Evolutionary conservation across 2,797 vertebrate species (phyloP), one percentile per base, ranked within the genome.

Genomic region (Picus viridis): DNA sequence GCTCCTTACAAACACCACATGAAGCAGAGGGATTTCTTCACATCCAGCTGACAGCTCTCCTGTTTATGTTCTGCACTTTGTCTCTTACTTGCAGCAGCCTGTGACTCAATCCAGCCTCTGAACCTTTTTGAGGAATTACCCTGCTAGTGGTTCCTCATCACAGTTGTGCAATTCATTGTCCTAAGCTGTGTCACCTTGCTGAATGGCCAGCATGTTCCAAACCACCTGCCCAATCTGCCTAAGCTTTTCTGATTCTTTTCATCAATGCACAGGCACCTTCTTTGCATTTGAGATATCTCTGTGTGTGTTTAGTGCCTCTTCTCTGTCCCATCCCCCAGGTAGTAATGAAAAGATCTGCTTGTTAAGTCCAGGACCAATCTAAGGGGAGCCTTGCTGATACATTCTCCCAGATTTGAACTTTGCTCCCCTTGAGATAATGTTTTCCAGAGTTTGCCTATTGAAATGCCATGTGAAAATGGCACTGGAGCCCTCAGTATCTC

Each of bases 1-100:
- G 72, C 0, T 1, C 45, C 75, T 59, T 7, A 1, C 73, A 65
- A 63, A 51, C 2, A 1, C 49, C 36, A 41, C 2, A 0, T 0
- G 0, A 29, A 83, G 29, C 57, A 76, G 79, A 75, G 26, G 43
- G n/a, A 54, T 76, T 88, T 81, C 59, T 78, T 84, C 68, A 26
- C 18, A 29, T 86, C 58, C 39, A 88, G 34, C 85, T 76, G 76
- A 18, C 57, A 76, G 34, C 24, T 63, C 30, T 83, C 19, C 41
- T 78, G 56, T 49, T 74, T 59, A 51, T 78, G 10, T 68, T 72
- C 53, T 87, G 64, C 12, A 7, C 36, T 75, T 83, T 19, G 43
- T 83, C 63, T 47, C 15, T 69, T 74, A 47, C 65, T 86, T 0
- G 2, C 49, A 77, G 65, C 30, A 75, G 41, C n/a, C 58, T 62